Evolutionary conservation across 2,888 invertebrate genomes (phyloP).

Genomic region (Plebejus melissa): DNA sequence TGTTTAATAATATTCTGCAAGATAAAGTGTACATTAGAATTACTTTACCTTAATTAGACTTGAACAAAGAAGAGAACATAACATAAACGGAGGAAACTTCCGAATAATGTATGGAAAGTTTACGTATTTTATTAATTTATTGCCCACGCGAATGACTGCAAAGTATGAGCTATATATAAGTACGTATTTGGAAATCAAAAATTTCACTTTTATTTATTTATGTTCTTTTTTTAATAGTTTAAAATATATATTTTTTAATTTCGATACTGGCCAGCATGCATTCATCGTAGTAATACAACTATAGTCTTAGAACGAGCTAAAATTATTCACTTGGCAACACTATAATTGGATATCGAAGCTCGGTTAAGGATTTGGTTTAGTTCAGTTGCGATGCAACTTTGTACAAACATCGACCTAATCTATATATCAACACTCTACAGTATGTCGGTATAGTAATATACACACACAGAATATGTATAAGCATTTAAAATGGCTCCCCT

Average conservation of each 20-base stretch:
- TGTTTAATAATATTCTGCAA: neutral
- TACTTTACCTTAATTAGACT: neutral
- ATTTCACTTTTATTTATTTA: neutral
- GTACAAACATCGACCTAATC: constrained; percentile 58
- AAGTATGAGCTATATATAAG: neutral
- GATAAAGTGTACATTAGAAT: too few species aligned
- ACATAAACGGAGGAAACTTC: neutral
- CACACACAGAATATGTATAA: constrained; percentile 16
- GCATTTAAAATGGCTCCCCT: constrained; percentile 10
- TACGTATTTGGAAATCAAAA: neutral
- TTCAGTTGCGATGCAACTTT: constrained; percentile 47
- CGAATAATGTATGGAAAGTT: neutral
- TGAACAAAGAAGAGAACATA: neutral
- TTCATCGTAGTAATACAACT: constrained; percentile 29
- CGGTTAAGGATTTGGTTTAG: constrained; percentile 46
- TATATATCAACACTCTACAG: constrained; percentile 49
- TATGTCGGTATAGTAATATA: constrained; percentile 31
- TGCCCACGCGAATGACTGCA: neutral
- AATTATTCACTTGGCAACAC: constrained; percentile 50
- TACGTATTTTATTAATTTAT: neutral
- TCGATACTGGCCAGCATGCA: neutral
- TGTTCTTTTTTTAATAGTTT: neutral
- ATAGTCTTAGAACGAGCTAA: constrained; percentile 43
- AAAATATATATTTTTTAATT: neutral
- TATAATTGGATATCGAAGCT: constrained; percentile 67